These are phyloP conservation scores for Lathamus discolor DNA, from an alignment of 2,113 vertebrate genomes.

Conservation along the genomic window DNA sequence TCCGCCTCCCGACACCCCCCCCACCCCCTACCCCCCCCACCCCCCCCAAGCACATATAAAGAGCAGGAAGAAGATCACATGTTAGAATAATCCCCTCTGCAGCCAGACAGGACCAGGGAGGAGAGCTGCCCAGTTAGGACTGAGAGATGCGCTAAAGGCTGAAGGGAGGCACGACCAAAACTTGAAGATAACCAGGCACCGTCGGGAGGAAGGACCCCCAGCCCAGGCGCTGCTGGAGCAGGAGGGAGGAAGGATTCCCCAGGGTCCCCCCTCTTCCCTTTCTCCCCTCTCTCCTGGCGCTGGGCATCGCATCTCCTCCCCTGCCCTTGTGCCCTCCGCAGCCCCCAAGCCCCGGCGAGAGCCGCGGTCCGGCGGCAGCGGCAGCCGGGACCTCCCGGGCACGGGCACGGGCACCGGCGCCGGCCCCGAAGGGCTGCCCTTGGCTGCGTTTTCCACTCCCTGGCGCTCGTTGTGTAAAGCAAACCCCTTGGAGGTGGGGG, in stretches of 20 bases:
- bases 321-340: background rate
- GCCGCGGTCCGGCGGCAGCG: background rate
- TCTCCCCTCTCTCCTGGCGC: background rate
- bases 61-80: slow-evolving; percentile 21
- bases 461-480: background rate
- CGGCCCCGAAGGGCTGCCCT: background rate
- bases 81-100: slow-evolving; percentile 24
- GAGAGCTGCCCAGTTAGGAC: background rate
- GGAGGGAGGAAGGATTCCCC: background rate
- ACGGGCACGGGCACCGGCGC: background rate
- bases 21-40: no score
- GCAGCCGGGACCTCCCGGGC: background rate
- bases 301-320: background rate
- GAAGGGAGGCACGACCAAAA: background rate
- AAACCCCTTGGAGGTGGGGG: background rate
- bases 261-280: no score
- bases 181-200: background rate
- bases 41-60: background rate
- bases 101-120: background rate
- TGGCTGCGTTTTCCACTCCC: background rate
- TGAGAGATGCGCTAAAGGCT: background rate
- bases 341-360: background rate
- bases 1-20: background rate
- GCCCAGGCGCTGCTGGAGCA: background rate
- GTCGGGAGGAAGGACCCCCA: background rate